These are phyloP conservation scores for Gymnocheta viridis DNA, from an alignment of 2,888 invertebrate species.

Conservation along the genomic window DNA sequence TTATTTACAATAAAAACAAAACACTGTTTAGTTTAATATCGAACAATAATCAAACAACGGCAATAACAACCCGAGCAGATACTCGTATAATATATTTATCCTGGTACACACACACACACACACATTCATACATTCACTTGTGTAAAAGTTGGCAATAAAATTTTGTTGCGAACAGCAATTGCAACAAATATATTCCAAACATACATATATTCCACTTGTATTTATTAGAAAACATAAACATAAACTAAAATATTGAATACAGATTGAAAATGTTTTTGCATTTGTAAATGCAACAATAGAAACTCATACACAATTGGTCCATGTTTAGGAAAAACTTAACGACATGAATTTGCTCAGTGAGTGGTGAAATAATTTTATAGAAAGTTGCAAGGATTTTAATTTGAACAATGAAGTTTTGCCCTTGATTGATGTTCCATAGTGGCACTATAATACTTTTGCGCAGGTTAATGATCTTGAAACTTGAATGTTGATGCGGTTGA, in stretches of 20 bases:
- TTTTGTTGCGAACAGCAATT: slow-evolving; percentile 50
- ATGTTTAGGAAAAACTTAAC: not conserved
- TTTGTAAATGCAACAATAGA: slow-evolving; percentile 17
- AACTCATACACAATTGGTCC: not conserved
- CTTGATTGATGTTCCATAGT: not conserved
- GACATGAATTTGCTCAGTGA: not conserved
- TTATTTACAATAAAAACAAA: slow-evolving; percentile 48
- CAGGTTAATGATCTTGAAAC: not conserved
- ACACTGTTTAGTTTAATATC: slow-evolving; percentile 35
- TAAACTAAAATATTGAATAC: slow-evolving; percentile 30
- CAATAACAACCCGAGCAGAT: not conserved
- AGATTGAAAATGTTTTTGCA: slow-evolving; percentile 15
- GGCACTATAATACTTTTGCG: not conserved
- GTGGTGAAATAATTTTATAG: not conserved
- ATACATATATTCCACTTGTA: slow-evolving; percentile 37
- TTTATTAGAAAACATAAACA: slow-evolving; percentile 56
- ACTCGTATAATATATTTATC: not conserved
- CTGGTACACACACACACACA: not conserved
- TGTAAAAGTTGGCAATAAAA: slow-evolving; percentile 14
- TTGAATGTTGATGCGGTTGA: not conserved
- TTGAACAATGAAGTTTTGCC: not conserved
- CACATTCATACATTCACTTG: not conserved
- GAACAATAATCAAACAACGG: slow-evolving; percentile 57
- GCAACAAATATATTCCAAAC: slow-evolving; percentile 46
- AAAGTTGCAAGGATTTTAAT: not conserved